Evolutionary conservation across 2,797 vertebrate genomes (phyloP), one percentile per base, ranked within the genome.

Genomic region (Gallinago nigripennis): DNA sequence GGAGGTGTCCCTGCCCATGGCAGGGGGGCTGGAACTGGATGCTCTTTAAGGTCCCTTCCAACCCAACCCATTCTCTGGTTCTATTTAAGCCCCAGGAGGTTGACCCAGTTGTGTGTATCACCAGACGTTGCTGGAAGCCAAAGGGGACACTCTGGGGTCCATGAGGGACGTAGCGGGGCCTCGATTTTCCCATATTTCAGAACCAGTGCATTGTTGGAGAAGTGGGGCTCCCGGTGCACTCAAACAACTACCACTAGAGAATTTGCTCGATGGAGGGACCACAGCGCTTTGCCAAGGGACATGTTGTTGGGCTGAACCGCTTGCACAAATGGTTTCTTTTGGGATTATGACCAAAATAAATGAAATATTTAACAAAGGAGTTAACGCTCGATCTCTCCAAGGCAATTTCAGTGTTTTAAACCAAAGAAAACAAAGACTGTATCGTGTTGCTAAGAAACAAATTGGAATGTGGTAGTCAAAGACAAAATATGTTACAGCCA

Each of bases 341-440:
- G 90, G 94, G 75, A 88, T 88, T 92, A 41, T 66, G 83, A 93
- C 92, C 90, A 94, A 85, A 94, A 90, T 73, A 92, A 97, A 94
- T 58, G 27, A 65, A 94, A 79, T 92, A 82, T 68, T 90, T 88
- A 88, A 90, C 70, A 88, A 94, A 95, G 64, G 66, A 94, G 46
- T 86, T 94, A 70, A 95, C 87, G 81, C 93, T 64, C 50, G 53
- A 23, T 71, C 91, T 80, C 68, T 37, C 24, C 54, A 69, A 53
- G 75, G 83, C 70, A n/a, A 13, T 92, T 93, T 90, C 66, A 82
- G 30, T 73, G n/a, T 57, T 28, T 93, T 86, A 84, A 92, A 91
- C 30, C 9, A 16, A 51, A 51, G 16, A 27, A 89, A 77, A 50
- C 50, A 64, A 91, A 39, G 10, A 31, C 33, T 43, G 37, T 81